Percentiles rank a stretch among this genome's conserved stretches.
These are phyloP conservation scores for Ophthalmolycus amberensis DNA, from an alignment of 2,113 vertebrate species.

Conservation along the genomic window DNA sequence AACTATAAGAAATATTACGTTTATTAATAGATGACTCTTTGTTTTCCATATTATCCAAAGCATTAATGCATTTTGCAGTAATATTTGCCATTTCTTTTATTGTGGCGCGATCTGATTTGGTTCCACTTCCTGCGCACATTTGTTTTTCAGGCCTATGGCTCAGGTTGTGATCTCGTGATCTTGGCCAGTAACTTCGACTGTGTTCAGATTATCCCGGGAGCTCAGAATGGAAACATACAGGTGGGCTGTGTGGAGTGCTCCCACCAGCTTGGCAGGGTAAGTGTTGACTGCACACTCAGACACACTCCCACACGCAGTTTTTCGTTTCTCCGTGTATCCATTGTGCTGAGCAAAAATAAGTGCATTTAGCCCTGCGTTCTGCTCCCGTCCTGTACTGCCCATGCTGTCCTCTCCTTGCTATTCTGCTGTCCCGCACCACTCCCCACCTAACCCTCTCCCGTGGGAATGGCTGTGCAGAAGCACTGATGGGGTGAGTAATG, in stretches of 20 bases:
- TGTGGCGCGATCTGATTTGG: not conserved
- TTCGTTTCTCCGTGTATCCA: constrained; percentile 3
- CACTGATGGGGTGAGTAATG: constrained; percentile 72
- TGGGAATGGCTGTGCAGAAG: constrained; percentile 65
- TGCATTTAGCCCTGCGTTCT: constrained; percentile 16
- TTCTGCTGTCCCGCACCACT: constrained; percentile 24
- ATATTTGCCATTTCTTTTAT: not conserved
- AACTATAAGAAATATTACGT: not conserved
- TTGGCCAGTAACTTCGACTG: constrained; percentile 98
- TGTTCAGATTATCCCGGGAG: constrained; percentile 98
- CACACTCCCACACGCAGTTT: constrained; percentile 26
- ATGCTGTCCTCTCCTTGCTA: constrained; percentile 17
- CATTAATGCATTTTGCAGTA: not conserved
- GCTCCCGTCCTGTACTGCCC: constrained; percentile 10
- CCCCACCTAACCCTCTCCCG: constrained; percentile 31
- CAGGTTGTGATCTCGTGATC: constrained; percentile 97
- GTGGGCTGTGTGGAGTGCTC: constrained; percentile 99
- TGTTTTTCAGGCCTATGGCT: constrained; percentile 92
- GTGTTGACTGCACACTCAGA: constrained; percentile 62
- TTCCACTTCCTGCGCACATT: constrained; percentile 5
- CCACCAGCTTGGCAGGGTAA: constrained; percentile 96
- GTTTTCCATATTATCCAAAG: not conserved
- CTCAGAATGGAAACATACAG: constrained; percentile 99
- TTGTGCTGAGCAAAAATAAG: constrained; percentile 11
- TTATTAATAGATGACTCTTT: not conserved